These are phyloP conservation scores for Gonocerus acuteangulatus DNA, from an alignment of 2,888 invertebrate species.

Conservation along the genomic window DNA sequence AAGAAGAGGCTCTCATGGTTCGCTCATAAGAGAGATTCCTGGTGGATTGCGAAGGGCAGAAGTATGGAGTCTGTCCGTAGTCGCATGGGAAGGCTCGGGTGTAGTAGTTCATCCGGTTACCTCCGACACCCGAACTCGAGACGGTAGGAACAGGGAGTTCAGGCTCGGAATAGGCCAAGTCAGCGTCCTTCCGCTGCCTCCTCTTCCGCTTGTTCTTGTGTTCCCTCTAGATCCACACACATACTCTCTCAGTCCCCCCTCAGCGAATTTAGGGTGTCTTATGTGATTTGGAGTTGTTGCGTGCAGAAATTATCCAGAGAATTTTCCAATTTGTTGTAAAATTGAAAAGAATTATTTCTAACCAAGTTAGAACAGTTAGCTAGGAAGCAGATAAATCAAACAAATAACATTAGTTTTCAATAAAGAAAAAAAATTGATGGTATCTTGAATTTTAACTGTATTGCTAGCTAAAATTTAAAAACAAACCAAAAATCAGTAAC, in stretches of 20 bases:
- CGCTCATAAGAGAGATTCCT: constrained; percentile 31
- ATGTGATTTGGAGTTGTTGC: neutral
- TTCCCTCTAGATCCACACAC: constrained; percentile 26
- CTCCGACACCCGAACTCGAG: constrained; percentile 8
- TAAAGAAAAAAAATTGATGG: no score
- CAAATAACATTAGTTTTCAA: no score
- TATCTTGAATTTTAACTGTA: no score
- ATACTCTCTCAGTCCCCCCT: neutral
- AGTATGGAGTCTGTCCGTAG: constrained; percentile 35
- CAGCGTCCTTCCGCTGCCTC: constrained; percentile 25
- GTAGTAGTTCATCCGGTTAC: constrained; percentile 34
- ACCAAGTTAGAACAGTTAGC: no score
- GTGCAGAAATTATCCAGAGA: neutral
- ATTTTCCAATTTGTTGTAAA: no score
- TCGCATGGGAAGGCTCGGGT: constrained; percentile 34
- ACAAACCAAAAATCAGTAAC: no score
- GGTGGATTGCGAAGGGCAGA: constrained; percentile 35
- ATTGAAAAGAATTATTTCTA: no score
- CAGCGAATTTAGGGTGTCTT: no score
- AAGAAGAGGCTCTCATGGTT: constrained; percentile 29
- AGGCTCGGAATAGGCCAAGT: neutral
- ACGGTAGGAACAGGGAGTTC: constrained; percentile 23
- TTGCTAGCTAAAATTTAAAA: no score
- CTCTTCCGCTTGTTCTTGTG: constrained; percentile 32
- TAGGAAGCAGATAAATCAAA: no score